Evolutionary conservation across 2,113 vertebrate species (phyloP).

Genomic region (Polypterus senegalus): DNA sequence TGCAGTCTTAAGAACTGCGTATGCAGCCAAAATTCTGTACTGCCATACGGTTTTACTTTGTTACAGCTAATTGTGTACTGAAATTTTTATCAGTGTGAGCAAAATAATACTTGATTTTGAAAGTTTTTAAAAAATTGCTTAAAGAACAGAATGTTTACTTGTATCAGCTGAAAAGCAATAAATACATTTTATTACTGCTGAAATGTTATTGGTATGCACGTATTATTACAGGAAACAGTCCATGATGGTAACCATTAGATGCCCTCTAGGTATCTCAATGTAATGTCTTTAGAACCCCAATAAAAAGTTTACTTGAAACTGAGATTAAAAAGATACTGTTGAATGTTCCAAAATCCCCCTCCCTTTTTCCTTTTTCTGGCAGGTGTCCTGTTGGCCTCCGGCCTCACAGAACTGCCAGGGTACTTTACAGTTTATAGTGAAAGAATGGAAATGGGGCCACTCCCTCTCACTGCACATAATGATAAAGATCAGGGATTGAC

Average conservation of each 20-base stretch:
- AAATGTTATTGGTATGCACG: no score
- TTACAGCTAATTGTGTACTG: no score
- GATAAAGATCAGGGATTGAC: slow-evolving; percentile 43
- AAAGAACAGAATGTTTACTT: not conserved
- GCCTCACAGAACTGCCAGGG: slow-evolving; percentile 35
- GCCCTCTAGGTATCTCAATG: slow-evolving; percentile 22
- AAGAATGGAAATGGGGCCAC: slow-evolving; percentile 40
- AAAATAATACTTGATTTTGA: no score
- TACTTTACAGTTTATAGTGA: slow-evolving; percentile 37
- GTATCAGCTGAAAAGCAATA: not conserved
- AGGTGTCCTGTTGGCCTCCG: slow-evolving; percentile 45
- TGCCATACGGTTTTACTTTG: no score
- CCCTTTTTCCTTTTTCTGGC: slow-evolving; percentile 23
- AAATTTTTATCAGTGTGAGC: no score
- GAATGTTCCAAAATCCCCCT: no score
- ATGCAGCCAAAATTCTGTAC: no score
- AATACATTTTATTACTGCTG: slow-evolving; percentile 3
- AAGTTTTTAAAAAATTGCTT: no score
- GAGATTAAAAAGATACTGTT: slow-evolving; percentile 38
- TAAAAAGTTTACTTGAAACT: slow-evolving; percentile 35
- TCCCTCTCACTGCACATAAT: slow-evolving; percentile 50
- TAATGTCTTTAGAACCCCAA: slow-evolving; percentile 24
- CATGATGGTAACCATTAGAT: no score
- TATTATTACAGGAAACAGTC: no score
- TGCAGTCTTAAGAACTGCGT: no score